Base-by-base conservation (phyloP, 2,113 vertebrate species). In the Cinclus mexicanus region DNA sequence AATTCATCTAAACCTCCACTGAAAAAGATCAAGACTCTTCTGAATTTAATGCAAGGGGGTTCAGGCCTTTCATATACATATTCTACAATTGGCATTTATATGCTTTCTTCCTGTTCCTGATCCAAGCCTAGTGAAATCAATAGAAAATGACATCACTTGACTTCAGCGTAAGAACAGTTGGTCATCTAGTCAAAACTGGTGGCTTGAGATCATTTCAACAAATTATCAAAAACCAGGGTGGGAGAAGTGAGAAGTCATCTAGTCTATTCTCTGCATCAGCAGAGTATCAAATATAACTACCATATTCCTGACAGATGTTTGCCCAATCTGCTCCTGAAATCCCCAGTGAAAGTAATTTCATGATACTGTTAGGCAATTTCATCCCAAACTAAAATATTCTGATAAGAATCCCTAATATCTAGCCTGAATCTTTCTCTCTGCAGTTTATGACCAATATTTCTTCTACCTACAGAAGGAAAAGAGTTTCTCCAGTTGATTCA, bases 231-330 rank as follows among this genome's bases (percentile, higher is more conserved):
- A 94, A 65, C 5, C 56, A 70, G 64, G 69, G 59, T 91, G 83
- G 89, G 83, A 93, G 84, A 94, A 96, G 89, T 87, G 89, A 96
- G 89, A 95, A 95, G 65, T 47, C 72, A 89, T 84, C 52, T 61
- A 94, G 83, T 89, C 55, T 89, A 77, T 68, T 95, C 91, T 87
- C 77, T 89, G 77, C 84, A 95, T 93, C 65, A 82, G 42, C 81
- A 89, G 47, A 81, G 60, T 89, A 89, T 89, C 77, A 91, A 87
- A 89, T 95, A 63, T 71, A 89, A 75, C 60, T 84, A 37, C 80
- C 64, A 91, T 63, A 35, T 89, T 94, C 78, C 92, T 93, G 87
- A 78, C 81, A 96, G 93, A 96, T 96, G 61, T 96, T 96, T 96
- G 67, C 39, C 42, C 90, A 89, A 91, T 93, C 95, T 91, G 83